These are phyloP conservation scores for Gobiocypris rarus DNA, from an alignment of 2,113 vertebrate species.

Conservation along the genomic window DNA sequence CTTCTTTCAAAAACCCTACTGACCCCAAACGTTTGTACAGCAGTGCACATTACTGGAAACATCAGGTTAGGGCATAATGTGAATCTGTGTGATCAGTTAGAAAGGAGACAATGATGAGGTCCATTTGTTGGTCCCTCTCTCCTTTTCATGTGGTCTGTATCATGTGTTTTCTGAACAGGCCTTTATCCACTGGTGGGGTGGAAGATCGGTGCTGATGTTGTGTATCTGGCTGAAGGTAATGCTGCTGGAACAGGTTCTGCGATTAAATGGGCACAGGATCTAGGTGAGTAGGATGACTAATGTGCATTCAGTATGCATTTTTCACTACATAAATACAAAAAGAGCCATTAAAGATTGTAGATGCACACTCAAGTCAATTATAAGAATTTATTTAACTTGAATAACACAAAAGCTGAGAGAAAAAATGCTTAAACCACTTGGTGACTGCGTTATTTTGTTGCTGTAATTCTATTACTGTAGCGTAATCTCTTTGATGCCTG, in stretches of 20 bases:
- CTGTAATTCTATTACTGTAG: background rate
- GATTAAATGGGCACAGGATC: constrained; percentile 89
- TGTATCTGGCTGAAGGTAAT: constrained; percentile 90
- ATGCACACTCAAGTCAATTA: background rate
- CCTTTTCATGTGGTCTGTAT: background rate
- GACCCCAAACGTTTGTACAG: background rate
- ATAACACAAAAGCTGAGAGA: background rate
- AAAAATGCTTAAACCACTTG: background rate
- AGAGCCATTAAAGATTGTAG: background rate
- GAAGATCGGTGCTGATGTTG: constrained; percentile 92
- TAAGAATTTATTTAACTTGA: background rate
- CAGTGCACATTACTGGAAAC: background rate
- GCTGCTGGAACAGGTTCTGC: constrained; percentile 87
- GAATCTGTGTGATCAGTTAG: background rate
- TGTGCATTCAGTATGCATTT: background rate
- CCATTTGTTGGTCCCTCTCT: background rate
- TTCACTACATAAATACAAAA: background rate
- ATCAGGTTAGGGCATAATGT: background rate
- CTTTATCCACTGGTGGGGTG: constrained; percentile 95
- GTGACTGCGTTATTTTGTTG: background rate
- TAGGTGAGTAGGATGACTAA: constrained; percentile 78
- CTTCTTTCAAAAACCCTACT: background rate
- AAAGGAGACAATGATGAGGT: background rate
- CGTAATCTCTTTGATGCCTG: constrained; percentile 1
- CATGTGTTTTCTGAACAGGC: constrained; percentile 68